Base-by-base conservation (phyloP, 2,888 invertebrate genomes). In the Icerya purchasi region DNA sequence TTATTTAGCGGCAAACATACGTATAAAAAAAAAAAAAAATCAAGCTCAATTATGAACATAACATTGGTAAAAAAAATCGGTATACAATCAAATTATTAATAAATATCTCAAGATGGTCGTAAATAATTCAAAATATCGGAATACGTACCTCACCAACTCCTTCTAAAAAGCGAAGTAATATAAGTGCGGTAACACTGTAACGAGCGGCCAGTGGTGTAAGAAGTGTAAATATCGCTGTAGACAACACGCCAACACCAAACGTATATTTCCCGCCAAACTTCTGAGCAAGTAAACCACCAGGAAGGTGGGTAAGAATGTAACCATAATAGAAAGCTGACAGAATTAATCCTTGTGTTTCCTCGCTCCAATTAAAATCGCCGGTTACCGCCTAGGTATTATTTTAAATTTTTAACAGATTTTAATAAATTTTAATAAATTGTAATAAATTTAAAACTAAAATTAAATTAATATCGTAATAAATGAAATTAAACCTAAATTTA, bases 331-430 rank as follows among this genome's bases (percentile, higher is more conserved):
- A 75, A 1, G 72, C 69, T 1, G 70, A 69, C 22, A 74, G 67
- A 20, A 74, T 68, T 54, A 70, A 59, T 1, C 73, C 73, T 63
- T 70, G 71, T 1, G 65, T 77, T 60, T 77, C 72, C 69, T 82
- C 79, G 57, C 77, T 77, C 86, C 86, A 86, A 36, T 81, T 77
- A 68, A 77, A 82, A 59, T 74, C 61, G 52, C 60, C 62, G 61
- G 56, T 49, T 61, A 61, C 20, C 36, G 24, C 25, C 53, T 52
- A 14, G 10, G 21, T n/a, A 53, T 14, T 20, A 53, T n/a, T 10
- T 53, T n/a, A n/a, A n/a, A n/a, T n/a, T n/a, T n/a, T n/a, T n/a
- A n/a, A n/a, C n/a, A n/a, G n/a, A 20, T 64, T 63, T 36, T 54
- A 55, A 55, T n/a, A n/a, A n/a, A n/a, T n/a, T n/a, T n/a, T n/a